Percentiles rank a stretch among this genome's conserved stretches.
These are phyloP conservation scores for Cyanoliseus patagonus DNA, from an alignment of 2,113 vertebrate species.

Conservation along the genomic window DNA sequence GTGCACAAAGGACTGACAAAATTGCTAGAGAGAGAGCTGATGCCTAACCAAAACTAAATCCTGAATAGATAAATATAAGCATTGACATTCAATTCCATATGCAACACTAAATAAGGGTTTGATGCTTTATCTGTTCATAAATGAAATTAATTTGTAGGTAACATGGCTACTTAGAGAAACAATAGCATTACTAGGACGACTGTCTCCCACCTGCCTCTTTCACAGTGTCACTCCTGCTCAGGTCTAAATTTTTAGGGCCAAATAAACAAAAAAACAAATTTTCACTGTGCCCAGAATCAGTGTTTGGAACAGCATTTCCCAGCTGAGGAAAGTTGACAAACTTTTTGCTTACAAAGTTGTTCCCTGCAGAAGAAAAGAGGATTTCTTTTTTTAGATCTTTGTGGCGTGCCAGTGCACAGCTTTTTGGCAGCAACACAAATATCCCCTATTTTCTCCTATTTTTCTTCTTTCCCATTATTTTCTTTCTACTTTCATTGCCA, in stretches of 20 bases:
- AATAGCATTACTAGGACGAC: background rate
- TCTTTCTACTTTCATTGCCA: background rate
- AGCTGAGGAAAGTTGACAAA: background rate
- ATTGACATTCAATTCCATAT: background rate
- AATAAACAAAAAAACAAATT: background rate
- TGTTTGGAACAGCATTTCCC: background rate
- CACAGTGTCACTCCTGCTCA: background rate
- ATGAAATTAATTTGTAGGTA: background rate
- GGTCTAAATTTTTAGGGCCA: background rate
- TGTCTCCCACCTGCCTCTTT: background rate
- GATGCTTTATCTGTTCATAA: background rate
- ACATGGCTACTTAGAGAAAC: background rate
- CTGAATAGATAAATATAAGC: background rate
- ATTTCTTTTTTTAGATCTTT: background rate
- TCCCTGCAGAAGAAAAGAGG: background rate
- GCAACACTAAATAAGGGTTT: background rate
- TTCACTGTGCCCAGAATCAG: background rate
- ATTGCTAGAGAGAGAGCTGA: background rate
- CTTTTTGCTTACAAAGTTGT: background rate
- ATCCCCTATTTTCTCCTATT: background rate
- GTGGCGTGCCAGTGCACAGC: background rate
- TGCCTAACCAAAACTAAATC: background rate
- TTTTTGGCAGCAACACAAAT: constrained; percentile 5
- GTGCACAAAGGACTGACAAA: background rate
- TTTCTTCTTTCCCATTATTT: background rate